Evolutionary conservation across 2,113 vertebrate species (phyloP).

Genomic region (Oreochromis aureus): DNA sequence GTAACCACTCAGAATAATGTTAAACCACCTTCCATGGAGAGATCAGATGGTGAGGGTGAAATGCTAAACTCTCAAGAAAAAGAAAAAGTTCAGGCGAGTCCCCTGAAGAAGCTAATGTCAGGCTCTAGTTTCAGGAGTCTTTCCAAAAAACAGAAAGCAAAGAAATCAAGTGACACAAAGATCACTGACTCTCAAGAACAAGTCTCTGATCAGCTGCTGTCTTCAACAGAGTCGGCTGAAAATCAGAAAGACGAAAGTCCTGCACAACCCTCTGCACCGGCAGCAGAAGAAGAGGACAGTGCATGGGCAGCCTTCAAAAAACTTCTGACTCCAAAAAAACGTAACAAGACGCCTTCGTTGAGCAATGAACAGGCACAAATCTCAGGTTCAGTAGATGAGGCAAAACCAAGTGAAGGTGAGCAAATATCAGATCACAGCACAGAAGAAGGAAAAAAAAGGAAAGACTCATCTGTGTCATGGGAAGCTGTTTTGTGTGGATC

Average conservation of each 20-base stretch:
- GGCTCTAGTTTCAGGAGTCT: constrained; percentile 80
- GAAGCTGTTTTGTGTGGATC: constrained; percentile 89
- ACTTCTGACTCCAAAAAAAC: constrained; percentile 86
- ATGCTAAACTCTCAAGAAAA: constrained; percentile 78
- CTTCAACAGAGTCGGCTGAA: constrained; percentile 73
- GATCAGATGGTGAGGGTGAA: constrained; percentile 62
- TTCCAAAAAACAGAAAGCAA: constrained; percentile 80
- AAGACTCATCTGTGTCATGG: constrained; percentile 88
- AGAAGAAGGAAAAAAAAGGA: constrained; percentile 83
- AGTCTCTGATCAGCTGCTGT: constrained; percentile 60
- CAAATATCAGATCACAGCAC: constrained; percentile 66
- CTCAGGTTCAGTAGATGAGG: constrained; percentile 65
- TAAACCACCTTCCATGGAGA: not conserved
- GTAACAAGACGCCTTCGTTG: constrained; percentile 65
- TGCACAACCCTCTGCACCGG: constrained; percentile 70
- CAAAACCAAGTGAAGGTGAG: constrained; percentile 69
- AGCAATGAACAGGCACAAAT: constrained; percentile 66
- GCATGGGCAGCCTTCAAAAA: constrained; percentile 91
- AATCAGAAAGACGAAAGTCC: constrained; percentile 77
- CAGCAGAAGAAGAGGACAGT: constrained; percentile 68
- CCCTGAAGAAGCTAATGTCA: constrained; percentile 83
- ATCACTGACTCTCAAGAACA: constrained; percentile 67
- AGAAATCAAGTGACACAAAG: constrained; percentile 65
- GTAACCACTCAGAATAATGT: constrained; percentile 9
- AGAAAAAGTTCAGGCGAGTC: constrained; percentile 79